Evolutionary conservation across 2,113 vertebrate species (phyloP), one percentile per base, ranked within the genome.

Genomic region (Apaloderma vittatum): DNA sequence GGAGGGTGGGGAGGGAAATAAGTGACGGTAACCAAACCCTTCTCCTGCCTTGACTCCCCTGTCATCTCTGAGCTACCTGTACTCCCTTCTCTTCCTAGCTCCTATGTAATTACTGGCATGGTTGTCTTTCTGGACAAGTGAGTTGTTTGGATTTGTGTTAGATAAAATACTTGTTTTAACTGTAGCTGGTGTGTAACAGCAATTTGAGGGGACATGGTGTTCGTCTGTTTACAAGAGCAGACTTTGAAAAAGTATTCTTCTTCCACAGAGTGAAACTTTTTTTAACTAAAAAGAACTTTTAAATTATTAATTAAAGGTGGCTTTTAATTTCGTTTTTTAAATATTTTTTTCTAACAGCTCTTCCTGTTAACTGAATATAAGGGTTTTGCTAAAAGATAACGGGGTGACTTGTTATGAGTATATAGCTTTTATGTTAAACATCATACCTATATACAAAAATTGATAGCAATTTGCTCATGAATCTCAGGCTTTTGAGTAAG

Each of bases 91-190:
- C 32, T 76, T 73, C 59, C 49, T 54, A n/a, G 46, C 19, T 65
- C 10, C 62, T 62, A 0, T 48, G n/a, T 79, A 88, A 34, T 90
- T 86, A 73, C 22, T 73, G 63, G 27, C 48, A 30, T 55, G 26
- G 2, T 83, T 74, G 75, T 86, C 86, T 80, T 95, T 83, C 86
- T 92, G 72, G 86, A 58, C 22, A 46, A 90, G 82, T 73, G 81
- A 92, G 63, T 83, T 3, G 7, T 67, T 95, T 83, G 61, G 49
- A 61, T 95, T 51, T 72, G 10, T 52, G 15, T 55, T 86, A 65
- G 75, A 59, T 90, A 83, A 80, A 95, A 70, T 21, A 51, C 27
- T 77, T 72, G 40, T 34, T 91, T 58, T 76, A 79, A 51, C 49
- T 90, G 70, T 49, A 70, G 26, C 18, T 62, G 12, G 23, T 20